phyloP scores from a whole-genome alignment of 1,140 invertebrate species.

The Sitophilus oryzae region DNA sequence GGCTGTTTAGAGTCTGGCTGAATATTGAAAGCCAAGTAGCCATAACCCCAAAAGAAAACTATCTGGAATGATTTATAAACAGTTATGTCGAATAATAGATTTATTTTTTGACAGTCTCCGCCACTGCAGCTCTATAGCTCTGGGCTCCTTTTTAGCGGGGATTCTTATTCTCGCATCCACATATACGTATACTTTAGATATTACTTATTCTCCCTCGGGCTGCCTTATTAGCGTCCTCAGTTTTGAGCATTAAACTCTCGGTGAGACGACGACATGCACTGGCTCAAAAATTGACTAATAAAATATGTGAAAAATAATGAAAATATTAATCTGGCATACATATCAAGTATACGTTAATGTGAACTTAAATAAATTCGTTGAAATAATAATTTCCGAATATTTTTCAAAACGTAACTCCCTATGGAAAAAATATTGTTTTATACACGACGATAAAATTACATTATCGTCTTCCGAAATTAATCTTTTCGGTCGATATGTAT shows the following conservation, averaged over 20 bases:
- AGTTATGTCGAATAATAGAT: too few species aligned
- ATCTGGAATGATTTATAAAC: too few species aligned
- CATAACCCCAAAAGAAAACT: too few species aligned
- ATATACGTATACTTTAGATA: conserved; percentile 20
- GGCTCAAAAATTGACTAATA: not conserved
- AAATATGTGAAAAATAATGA: not conserved
- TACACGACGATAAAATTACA: not conserved
- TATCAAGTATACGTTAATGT: not conserved
- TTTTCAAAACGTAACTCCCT: too few species aligned
- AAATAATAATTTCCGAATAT: too few species aligned
- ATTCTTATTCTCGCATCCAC: conserved; percentile 19
- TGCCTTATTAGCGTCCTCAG: not conserved
- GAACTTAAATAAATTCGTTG: not conserved
- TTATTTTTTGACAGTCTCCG: too few species aligned
- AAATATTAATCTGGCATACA: not conserved
- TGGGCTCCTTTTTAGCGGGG: conserved; percentile 3
- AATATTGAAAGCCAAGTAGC: too few species aligned
- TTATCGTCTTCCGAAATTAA: not conserved
- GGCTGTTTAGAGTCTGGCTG: too few species aligned
- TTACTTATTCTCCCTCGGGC: conserved; percentile 17
- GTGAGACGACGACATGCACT: not conserved
- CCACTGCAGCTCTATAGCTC: not conserved
- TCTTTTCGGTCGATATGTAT: not conserved
- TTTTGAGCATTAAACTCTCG: conserved; percentile 8
- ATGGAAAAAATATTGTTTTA: not conserved